Evolutionary conservation across 2,113 vertebrate genomes (phyloP), one percentile per base, ranked within the genome.

Genomic region (Sminthopsis crassicaudata): DNA sequence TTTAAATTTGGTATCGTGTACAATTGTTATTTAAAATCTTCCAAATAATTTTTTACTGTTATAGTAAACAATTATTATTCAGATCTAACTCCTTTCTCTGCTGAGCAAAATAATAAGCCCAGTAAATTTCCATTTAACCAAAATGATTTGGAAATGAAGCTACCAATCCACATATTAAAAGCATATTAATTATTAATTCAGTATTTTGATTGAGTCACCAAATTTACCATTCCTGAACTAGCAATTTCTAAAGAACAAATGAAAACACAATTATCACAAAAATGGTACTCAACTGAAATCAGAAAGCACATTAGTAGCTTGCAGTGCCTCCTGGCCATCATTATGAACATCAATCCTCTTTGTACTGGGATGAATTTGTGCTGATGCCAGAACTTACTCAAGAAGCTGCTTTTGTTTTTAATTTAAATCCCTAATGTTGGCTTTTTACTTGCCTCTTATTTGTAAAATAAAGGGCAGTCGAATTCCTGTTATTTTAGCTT

Each of bases 381-480:
- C n/a, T 84, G n/a, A 84, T 84, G 14, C 36, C 67, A 84, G 67
- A 12, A 84, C n/a, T 84, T 84, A 84, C 67, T 84, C 67, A 84
- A n/a, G 60, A n/a, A 67, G 5, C 36, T n/a, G 51, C 10, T 94
- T 93, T 36, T 9, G n/a, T 76, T 2, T 93, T 94, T 95, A 19
- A 30, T 92, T 91, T 91, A 95, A 93, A 91, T 5, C 10, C 94
- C 6, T 54, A 76, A 76, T 19, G 14, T 46, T 95, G 51, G 90
- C 23, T 54, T 93, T 25, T 84, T 93, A 25, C 12, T 95, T 60
- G 11, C 53, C 30, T 92, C 91, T 46, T 94, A 94, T 50, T 94
- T 14, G 91, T 76, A 16, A 94, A 91, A 27, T 24, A 52, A 53
- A n/a, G 10, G 76, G 25, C 92, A 46, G 84, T 90, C 95, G 12